Evolutionary conservation across 2,888 invertebrate species (phyloP).

Genomic region (Coleophora deauratella): DNA sequence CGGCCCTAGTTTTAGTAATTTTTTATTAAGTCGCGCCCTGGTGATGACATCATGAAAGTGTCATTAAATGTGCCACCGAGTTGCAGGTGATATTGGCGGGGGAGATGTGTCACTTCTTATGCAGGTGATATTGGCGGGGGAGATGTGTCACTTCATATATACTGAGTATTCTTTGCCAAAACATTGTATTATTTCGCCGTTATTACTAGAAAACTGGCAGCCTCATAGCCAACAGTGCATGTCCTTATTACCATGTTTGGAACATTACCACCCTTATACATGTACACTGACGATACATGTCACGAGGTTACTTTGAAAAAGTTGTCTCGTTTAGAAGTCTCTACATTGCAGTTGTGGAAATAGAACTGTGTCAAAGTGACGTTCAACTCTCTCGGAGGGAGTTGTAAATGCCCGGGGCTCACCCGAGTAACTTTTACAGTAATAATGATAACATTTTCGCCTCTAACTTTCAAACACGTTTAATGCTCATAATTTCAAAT

Average conservation of each 20-base stretch:
- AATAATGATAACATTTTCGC: constrained; percentile 41
- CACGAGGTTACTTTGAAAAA: constrained; percentile 23
- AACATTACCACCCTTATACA: constrained; percentile 1
- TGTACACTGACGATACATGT: constrained; percentile 16
- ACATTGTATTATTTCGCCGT: no score
- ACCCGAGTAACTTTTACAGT: constrained; percentile 12
- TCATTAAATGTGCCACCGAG: no score
- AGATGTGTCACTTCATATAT: no score
- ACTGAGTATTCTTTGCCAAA: no score
- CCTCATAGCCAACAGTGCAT: constrained; percentile 10
- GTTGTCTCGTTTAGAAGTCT: constrained; percentile 22
- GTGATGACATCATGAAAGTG: no score
- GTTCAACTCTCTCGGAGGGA: constrained; percentile 36
- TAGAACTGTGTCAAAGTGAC: constrained; percentile 39
- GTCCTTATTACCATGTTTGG: neutral
- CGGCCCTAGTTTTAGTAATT: no score
- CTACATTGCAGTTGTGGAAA: constrained; percentile 26
- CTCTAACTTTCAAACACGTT: constrained; percentile 17
- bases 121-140: no score
- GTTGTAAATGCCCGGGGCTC: constrained; percentile 30
- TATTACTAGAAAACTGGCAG: constrained; percentile 4
- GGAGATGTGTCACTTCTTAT: no score
- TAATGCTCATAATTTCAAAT: constrained; percentile 8
- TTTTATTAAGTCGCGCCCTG: no score
- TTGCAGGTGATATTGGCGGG: no score